Evolutionary conservation across 2,797 vertebrate species (phyloP), one percentile per base, ranked within the genome.

Genomic region (Vultur gryphus): DNA sequence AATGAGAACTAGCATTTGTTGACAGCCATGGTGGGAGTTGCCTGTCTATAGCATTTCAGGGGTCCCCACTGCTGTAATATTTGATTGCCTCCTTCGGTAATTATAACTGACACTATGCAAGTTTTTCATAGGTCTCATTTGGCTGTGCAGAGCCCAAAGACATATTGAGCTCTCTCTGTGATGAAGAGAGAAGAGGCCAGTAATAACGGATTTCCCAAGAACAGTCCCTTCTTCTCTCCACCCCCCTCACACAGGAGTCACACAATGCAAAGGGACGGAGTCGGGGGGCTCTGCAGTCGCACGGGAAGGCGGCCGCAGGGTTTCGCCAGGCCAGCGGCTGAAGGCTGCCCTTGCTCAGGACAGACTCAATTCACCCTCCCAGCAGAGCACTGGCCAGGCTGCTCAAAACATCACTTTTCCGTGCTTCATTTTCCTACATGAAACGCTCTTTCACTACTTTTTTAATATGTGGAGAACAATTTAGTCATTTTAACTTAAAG

Each of bases 31-130:
- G 90, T 87, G 92, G 88, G 95, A 95, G 84, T 65, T 58, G 76
- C 76, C 75, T 73, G 77, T 71, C 90, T 94, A 24, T 44, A 79
- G 88, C 77, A 41, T 96, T 95, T 94, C 96, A 90, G 90, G 80
- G 70, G 70, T 70, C 67, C 91, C 39, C 3, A 2, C 31, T 46
- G 66, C 90, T 93, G 69, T n/a, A 93, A 76, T 20, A 46, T 94
- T 84, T 93, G 90, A 82, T 76, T 86, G 77, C 83, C 55, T 93
- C 76, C 87, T 94, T 46, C 7, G 1, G 58, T 91, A 96, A 96
- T 96, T 91, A 33, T 19, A 72, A 66, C 19, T 95, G 94, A 95
- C 95, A 86, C 48, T 7, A 48, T 88, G 77, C 73, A 90, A 62
- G 83, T 29, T 95, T 87, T 81, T 90, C 88, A 70, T 59, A 90